phyloP scores from a whole-genome alignment of 2,797 vertebrate genomes.

The Diceros bicornis region DNA sequence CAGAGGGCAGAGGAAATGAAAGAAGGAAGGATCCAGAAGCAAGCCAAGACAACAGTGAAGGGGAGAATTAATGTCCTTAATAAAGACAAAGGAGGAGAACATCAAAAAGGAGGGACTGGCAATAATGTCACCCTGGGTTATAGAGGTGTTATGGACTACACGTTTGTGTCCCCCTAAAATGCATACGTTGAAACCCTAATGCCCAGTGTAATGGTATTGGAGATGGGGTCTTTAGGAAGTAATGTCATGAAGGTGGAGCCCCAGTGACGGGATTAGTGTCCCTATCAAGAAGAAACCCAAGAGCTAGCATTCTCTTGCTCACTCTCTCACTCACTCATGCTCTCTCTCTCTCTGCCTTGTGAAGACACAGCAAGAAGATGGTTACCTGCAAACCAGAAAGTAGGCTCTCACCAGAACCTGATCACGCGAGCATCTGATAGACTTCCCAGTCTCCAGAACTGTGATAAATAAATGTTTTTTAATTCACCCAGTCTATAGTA shows the following conservation, averaged over 20 bases:
- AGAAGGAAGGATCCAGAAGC: neutral
- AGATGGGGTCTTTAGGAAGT: neutral
- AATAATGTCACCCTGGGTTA: neutral
- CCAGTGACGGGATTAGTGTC: neutral
- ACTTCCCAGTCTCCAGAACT: neutral
- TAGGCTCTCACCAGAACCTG: neutral
- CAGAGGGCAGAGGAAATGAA: neutral
- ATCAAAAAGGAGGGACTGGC: neutral
- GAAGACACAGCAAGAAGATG: neutral
- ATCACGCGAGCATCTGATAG: neutral
- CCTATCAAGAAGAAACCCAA: neutral
- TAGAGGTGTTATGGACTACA: neutral
- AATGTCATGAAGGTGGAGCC: neutral
- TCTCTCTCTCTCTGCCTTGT: neutral
- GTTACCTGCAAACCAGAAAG: neutral
- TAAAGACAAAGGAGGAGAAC: conserved; percentile 37
- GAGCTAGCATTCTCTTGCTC: neutral
- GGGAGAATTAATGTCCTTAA: neutral
- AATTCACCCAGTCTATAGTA: neutral
- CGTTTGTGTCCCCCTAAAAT: neutral
- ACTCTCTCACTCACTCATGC: neutral
- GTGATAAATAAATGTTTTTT: neutral
- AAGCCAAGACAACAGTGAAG: neutral
- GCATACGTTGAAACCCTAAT: neutral
- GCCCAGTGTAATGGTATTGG: no score